Evolutionary conservation across 2,797 vertebrate species (phyloP).

Genomic region (Fringilla coelebs): DNA sequence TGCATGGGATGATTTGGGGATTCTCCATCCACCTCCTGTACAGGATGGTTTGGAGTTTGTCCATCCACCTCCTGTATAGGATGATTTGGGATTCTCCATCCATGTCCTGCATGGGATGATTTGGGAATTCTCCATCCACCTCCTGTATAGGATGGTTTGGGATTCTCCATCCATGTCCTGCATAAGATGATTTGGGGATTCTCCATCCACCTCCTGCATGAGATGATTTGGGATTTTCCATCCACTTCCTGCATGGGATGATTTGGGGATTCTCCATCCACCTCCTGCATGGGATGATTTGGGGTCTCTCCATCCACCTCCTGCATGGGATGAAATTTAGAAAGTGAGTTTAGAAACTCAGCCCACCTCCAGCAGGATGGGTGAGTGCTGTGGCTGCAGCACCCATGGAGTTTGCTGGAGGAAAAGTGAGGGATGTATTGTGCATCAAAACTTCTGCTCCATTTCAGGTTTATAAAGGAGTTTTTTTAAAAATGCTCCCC

Average conservation of each 20-base stretch:
- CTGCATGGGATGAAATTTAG: rapidly evolving
- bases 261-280: background rate
- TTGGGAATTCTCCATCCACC: background rate
- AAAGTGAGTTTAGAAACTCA: background rate
- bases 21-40: too few species aligned
- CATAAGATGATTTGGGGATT: rapidly evolving
- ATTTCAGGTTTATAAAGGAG: background rate
- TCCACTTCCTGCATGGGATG: rapidly evolving
- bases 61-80: rapidly evolving
- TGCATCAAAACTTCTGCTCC: background rate
- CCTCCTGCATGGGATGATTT: rapidly evolving
- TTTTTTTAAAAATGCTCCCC: background rate
- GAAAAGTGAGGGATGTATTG: rapidly evolving
- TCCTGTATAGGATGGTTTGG: background rate
- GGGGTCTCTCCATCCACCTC: background rate
- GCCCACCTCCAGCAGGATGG: background rate
- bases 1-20: too few species aligned
- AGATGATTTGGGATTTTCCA: rapidly evolving
- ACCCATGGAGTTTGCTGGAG: background rate
- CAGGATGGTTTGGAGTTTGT: rapidly evolving
- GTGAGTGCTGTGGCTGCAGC: background rate
- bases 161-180: background rate
- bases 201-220: too few species aligned
- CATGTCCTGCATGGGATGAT: background rate
- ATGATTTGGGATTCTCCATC: background rate